Evolutionary conservation across 2,113 vertebrate species (phyloP).

Genomic region (Meles meles): DNA sequence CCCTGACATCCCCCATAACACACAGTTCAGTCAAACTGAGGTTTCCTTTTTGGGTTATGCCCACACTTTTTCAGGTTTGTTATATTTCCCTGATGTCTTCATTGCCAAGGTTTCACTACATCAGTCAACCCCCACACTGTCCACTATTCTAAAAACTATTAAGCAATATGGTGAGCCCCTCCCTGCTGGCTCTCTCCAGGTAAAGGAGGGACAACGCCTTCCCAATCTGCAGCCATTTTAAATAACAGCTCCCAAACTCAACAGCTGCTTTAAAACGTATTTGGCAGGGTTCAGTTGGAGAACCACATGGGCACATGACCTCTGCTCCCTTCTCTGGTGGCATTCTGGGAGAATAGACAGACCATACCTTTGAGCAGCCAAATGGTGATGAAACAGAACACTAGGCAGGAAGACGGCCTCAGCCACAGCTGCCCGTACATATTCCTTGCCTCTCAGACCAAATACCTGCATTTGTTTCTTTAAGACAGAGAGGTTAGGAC

Average conservation of each 20-base stretch:
- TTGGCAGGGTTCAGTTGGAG: not conserved
- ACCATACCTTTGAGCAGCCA: not conserved
- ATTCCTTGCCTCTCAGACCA: not conserved
- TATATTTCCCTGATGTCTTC: not conserved
- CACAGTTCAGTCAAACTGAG: not conserved
- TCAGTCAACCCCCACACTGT: not conserved
- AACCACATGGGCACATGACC: not conserved
- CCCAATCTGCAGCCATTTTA: not conserved
- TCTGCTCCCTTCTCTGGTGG: not conserved
- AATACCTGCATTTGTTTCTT: not conserved
- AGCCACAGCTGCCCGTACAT: not conserved
- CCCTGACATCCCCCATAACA: not conserved
- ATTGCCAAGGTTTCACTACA: not conserved
- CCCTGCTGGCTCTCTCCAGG: not conserved
- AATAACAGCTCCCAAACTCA: not conserved
- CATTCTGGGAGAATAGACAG: not conserved
- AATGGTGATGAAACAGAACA: not conserved
- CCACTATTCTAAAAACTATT: not conserved
- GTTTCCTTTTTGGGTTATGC: not conserved
- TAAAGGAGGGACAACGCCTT: not conserved
- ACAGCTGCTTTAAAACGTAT: not conserved
- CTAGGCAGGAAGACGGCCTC: not conserved
- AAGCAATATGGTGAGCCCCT: not conserved
- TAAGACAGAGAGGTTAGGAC: not conserved
- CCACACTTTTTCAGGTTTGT: not conserved